Base-by-base conservation (phyloP, 2,888 invertebrate genomes). In the Pasiphila rectangulata region DNA sequence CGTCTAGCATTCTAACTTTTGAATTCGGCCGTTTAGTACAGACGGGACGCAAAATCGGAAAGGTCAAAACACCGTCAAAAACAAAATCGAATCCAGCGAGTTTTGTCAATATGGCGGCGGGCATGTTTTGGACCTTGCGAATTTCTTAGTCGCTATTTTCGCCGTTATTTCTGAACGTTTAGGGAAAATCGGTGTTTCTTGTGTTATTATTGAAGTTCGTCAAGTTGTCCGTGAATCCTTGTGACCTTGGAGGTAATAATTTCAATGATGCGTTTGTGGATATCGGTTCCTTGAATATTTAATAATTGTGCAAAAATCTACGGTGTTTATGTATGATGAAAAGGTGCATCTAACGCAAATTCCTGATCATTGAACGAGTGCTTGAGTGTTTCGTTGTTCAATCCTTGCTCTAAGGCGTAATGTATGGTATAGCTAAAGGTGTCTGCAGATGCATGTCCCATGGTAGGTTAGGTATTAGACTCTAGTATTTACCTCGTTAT, bases 61-160 rank as follows among this genome's bases (percentile, higher is more conserved):
- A 84, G 86, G 83, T 85, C 83, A 83, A 75, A 72, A 75, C 63
- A 78, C 87, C 83, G 87, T 87, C 88, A 87, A 81, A 52, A 89
- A 89, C 89, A 89, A 82, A 86, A 7, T 85, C 83, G 83, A 81
- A 79, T 5, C 20, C 13, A 41, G 15, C 21, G 20, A 69, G 60
- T 67, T 77, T 73, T 74, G 72, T 69, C 82, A 87, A 88, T 75
- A 89, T 89, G 89, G 88, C 89, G 72, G 80, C 71, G 21, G 29
- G 25, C 72, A 57, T 69, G 63, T 73, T 79, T 75, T 69, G 67
- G 69, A 72, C 65, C 61, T 64, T 64, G 61, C 56, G 44, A 57
- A 63, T 70, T 72, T 74, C 69, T 60, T 61, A 63, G 69, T 63
- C 52, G 53, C 51, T 57, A 63, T 67, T 69, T 54, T 54, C 36